These are phyloP conservation scores for Sternotherus odoratus DNA, from an alignment of 2,797 vertebrate genomes.

Conservation along the genomic window DNA sequence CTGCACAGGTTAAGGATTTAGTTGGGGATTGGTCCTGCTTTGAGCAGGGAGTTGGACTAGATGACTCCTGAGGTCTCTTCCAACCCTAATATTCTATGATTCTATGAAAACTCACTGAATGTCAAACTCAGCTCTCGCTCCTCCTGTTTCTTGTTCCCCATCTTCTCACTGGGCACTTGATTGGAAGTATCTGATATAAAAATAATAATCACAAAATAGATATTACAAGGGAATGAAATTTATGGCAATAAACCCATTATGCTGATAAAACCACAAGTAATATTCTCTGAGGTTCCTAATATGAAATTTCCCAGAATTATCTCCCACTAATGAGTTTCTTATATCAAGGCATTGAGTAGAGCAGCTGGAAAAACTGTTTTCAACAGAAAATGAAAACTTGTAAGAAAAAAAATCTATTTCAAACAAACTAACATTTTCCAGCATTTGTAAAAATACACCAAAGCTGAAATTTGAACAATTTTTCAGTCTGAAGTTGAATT, in stretches of 20 bases:
- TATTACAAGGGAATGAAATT: neutral
- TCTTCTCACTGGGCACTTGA: neutral
- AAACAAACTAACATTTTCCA: neutral
- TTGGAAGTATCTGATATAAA: rapidly evolving
- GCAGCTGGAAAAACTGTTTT: conserved; percentile 32
- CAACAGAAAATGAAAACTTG: neutral
- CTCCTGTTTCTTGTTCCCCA: neutral
- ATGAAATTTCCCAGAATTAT: neutral
- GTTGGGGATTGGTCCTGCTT: no score
- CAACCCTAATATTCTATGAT: no score
- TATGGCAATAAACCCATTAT: rapidly evolving
- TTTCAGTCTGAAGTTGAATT: neutral
- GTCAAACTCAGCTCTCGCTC: neutral
- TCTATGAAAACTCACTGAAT: no score
- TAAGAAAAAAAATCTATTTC: neutral
- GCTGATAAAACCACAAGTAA: neutral
- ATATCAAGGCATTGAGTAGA: neutral
- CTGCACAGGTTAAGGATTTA: neutral
- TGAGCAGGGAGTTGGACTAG: no score
- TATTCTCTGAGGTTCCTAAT: neutral
- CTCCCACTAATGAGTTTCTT: neutral
- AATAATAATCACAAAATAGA: neutral
- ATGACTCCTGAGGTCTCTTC: no score
- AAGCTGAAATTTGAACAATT: neutral
- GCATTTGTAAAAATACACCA: neutral